Evolutionary conservation across 64 coral and sea anemone genomes (phyloP), one percentile per base, ranked within the genome.

Genomic region (Pocillopora verrucosa): DNA sequence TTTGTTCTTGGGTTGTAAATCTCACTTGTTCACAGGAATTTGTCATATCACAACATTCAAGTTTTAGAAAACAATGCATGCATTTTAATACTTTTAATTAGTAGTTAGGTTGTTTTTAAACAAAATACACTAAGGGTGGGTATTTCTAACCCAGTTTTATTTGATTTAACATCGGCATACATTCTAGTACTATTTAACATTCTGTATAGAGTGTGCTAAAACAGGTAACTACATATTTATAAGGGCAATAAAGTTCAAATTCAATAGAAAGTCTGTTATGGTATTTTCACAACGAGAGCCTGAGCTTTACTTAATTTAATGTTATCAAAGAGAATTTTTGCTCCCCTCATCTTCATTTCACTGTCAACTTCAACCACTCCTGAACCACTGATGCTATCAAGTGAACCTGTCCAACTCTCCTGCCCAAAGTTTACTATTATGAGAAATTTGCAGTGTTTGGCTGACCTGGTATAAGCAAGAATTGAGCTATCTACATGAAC

Each of bases 391-490:
- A 96, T 92, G 36, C 73, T 80, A 36, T 82, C 73, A 12, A 96
- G 30, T 13, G 58, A 5, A 10, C 92, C 82, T 56, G 36, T 76
- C 89, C 91, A 93, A 36, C 34, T 86, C 30, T 60, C 36, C 13
- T 82, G 64, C 35, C 91, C 88, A 91, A 96, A 96, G 74, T 96
- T 96, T 37, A 96, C 89, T 36, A 87, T 34, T 16, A 96, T 72
- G 16, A 96, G 82, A 36, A 88, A 93, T 0, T 16, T 56, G 4
- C 30, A 24, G 7, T 67, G 25, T 30, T 65, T 35, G 9, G 58
- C 35, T 69, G 45, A 90, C 74, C 94, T 92, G 59, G 64, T 61
- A 68, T 90, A 96, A 58, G 88, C 88, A 90, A 93, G 75, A 16
- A 96, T 77, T 60, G 57, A 79, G 76, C 16, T 15, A 36, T 96